These are phyloP conservation scores for Dasypogon diadema DNA, from an alignment of 2,888 invertebrate genomes.

Conservation along the genomic window DNA sequence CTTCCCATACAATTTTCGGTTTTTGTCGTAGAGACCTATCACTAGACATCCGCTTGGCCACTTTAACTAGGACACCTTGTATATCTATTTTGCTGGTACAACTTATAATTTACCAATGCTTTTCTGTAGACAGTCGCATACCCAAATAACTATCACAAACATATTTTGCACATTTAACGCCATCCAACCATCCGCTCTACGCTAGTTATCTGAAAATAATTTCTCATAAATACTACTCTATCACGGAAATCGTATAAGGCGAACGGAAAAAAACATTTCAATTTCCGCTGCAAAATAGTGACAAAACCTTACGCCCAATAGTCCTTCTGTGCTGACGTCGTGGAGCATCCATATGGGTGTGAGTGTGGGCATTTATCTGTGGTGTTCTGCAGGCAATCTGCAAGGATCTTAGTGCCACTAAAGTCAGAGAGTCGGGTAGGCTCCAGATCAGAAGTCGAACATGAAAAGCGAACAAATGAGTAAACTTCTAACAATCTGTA, in stretches of 20 bases:
- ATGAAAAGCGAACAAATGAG: constrained; percentile 30
- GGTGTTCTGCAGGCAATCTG: neutral
- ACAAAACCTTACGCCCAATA: neutral
- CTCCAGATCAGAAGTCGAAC: constrained; percentile 21
- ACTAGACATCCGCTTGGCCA: too few species aligned
- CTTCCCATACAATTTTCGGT: too few species aligned
- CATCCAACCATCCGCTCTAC: constrained; percentile 20
- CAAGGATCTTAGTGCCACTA: neutral
- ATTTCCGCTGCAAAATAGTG: constrained; percentile 8
- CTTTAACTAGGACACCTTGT: too few species aligned
- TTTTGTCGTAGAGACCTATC: too few species aligned
- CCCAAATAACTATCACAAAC: neutral
- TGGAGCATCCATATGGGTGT: neutral
- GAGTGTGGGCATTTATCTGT: too few species aligned
- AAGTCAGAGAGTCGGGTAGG: neutral
- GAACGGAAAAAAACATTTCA: constrained; percentile 34
- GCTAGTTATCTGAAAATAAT: constrained; percentile 40
- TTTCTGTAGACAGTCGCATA: neutral
- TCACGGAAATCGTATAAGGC: neutral
- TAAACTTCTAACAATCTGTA: constrained; percentile 1
- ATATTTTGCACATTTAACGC: constrained; percentile 29
- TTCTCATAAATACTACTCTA: constrained; percentile 31
- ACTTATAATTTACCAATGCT: too few species aligned
- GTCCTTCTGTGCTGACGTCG: constrained; percentile 11
- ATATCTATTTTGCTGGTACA: too few species aligned